Evolutionary conservation across 2,888 invertebrate species (phyloP).

Genomic region (Julus scanicus): DNA sequence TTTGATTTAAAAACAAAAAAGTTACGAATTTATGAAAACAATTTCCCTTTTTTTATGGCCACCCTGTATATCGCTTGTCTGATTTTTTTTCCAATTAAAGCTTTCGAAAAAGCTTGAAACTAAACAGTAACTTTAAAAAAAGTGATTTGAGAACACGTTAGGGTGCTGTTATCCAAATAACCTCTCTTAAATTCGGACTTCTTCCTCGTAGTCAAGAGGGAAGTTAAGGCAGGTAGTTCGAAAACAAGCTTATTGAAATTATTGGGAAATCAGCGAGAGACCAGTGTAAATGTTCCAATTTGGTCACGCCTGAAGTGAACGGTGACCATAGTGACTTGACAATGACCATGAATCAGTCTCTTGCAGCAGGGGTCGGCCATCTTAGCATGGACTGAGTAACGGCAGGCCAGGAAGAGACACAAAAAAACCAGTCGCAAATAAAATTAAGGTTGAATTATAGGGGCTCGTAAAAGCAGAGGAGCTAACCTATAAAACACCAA

Average conservation of each 20-base stretch:
- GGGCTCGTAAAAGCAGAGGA: constrained; percentile 30
- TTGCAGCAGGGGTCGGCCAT: constrained; percentile 3
- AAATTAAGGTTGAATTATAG: constrained; percentile 30
- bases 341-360: constrained; percentile 10
- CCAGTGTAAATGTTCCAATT: background rate
- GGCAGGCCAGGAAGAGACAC: constrained; percentile 14
- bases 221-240: background rate
- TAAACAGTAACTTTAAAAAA: too few relatives aligned
- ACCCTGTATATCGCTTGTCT: too few relatives aligned
- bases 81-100: too few relatives aligned
- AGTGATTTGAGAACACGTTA: background rate
- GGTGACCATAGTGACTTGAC: background rate
- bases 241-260: background rate
- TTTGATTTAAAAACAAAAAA: too few relatives aligned
- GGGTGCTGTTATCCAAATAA: background rate
- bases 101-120: too few relatives aligned
- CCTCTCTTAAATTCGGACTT: background rate
- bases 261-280: background rate
- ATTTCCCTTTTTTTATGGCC: too few relatives aligned
- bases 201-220: background rate
- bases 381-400: background rate
- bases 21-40: too few relatives aligned
- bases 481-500: constrained; percentile 41
- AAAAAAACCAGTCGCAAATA: constrained; percentile 27
- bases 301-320: background rate